phyloP scores from a whole-genome alignment of 92 coral and sea anemone genomes.

The Bergia puertoricense region DNA sequence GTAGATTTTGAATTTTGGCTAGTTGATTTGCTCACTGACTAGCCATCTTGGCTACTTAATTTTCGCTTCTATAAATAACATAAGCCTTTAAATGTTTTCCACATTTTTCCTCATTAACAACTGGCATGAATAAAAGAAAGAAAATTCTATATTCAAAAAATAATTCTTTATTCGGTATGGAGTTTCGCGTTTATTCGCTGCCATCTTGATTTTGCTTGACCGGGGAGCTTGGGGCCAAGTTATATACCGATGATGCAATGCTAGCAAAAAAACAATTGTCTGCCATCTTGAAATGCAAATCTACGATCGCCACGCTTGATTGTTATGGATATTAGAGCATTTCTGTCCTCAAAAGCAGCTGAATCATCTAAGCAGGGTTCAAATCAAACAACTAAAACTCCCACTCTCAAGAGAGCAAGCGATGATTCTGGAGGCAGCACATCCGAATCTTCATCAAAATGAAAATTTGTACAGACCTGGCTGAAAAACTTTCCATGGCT shows the following conservation, averaged over 20 bases:
- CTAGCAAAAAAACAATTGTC: conserved; percentile 22
- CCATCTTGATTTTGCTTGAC: conserved; percentile 33
- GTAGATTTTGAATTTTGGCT: no score
- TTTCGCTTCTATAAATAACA: no score
- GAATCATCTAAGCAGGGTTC: conserved; percentile 8
- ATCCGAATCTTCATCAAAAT: conserved; percentile 47
- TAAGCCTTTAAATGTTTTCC: no score
- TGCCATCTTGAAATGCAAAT: conserved; percentile 22
- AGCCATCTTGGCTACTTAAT: no score
- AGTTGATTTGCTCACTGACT: no score
- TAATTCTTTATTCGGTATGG: no score
- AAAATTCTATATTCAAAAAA: no score
- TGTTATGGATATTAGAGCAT: background rate
- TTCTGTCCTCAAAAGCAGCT: background rate
- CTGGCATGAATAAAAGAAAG: no score
- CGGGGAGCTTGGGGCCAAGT: conserved; percentile 30
- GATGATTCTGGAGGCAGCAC: conserved; percentile 32
- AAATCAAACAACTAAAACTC: conserved; percentile 7
- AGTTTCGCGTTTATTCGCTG: conserved; percentile 40
- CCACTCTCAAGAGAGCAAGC: conserved; percentile 20
- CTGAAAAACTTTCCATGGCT: conserved; percentile 56
- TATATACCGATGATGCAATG: conserved; percentile 37
- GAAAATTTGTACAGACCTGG: conserved; percentile 49
- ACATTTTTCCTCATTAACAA: no score
- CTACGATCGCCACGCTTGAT: background rate